A percentile compares a stretch with the other conserved stretches of the same genome.
phyloP scores from a whole-genome alignment of 1,140 invertebrate genomes.

The Drosophila bocki region DNA sequence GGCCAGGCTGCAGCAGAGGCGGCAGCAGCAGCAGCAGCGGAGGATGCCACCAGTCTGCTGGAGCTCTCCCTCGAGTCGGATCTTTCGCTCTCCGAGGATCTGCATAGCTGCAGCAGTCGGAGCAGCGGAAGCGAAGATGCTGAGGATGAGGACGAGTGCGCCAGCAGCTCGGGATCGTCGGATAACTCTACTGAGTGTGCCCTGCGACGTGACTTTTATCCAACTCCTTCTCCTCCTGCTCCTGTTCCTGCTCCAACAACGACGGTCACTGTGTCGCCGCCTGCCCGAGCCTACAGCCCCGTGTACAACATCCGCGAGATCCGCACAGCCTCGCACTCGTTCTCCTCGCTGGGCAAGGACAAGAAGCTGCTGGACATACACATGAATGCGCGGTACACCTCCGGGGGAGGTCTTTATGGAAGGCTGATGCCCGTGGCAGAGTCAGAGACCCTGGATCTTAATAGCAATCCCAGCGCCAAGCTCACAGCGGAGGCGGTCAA shows the following conservation, averaged over 20 bases:
- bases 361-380: slow-evolving; percentile 83
- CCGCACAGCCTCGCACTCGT: slow-evolving; percentile 77
- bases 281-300: slow-evolving; percentile 69
- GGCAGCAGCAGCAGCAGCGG: slow-evolving; percentile 3
- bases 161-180: slow-evolving; percentile 74
- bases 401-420: slow-evolving; percentile 45
- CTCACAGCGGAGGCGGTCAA: slow-evolving; percentile 73
- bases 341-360: slow-evolving; percentile 83
- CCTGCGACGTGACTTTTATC: slow-evolving; percentile 57
- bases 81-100: slow-evolving; percentile 71
- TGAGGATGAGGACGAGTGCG: slow-evolving; percentile 71
- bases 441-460: slow-evolving; percentile 52
- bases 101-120: slow-evolving; percentile 68
- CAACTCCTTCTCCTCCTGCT: slow-evolving; percentile 19
- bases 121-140: slow-evolving; percentile 67
- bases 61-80: slow-evolving; percentile 76
- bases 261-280: slow-evolving; percentile 13
- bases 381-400: slow-evolving; percentile 67
- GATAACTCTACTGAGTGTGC: slow-evolving; percentile 77
- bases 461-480: slow-evolving; percentile 54
- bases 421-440: slow-evolving; percentile 63
- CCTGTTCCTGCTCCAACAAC: neutral
- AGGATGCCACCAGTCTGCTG: slow-evolving; percentile 65
- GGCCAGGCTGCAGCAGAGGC: slow-evolving; percentile 25
- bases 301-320: slow-evolving; percentile 85